Evolutionary conservation across 2,797 vertebrate species (phyloP).

Genomic region (Coreius guichenoti): DNA sequence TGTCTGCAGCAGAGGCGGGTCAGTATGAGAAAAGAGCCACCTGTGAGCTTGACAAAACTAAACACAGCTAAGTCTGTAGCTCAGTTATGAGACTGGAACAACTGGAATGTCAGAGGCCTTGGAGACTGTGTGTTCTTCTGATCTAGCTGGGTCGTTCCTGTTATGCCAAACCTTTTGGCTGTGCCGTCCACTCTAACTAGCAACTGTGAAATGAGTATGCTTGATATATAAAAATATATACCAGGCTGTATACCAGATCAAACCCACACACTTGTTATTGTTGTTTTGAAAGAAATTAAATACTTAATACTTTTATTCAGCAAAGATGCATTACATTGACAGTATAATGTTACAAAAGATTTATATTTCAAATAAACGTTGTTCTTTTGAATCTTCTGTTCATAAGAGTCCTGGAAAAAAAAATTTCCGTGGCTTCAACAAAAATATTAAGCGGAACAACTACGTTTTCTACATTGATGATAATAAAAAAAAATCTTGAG

Average conservation of each 20-base stretch:
- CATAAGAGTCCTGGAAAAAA: too few species aligned
- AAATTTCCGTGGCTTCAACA: too few species aligned
- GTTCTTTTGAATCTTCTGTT: background rate
- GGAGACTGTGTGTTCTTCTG: background rate
- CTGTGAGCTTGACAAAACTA: background rate
- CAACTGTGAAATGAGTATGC: too few species aligned
- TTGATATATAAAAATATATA: background rate
- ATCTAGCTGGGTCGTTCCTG: conserved; percentile 3
- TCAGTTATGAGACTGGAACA: background rate
- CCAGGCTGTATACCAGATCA: background rate
- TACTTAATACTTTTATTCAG: background rate
- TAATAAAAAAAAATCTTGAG: background rate
- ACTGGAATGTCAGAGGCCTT: background rate
- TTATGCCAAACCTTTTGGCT: background rate
- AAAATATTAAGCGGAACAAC: background rate
- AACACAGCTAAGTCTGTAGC: conserved; percentile 5
- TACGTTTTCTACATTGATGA: background rate
- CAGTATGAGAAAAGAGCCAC: conserved; percentile 62
- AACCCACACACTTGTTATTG: background rate
- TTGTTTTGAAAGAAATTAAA: background rate
- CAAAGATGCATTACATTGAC: background rate
- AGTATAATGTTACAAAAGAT: background rate
- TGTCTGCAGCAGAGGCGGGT: conserved; percentile 88
- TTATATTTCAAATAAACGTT: background rate
- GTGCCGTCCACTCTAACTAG: background rate